Conservation (phyloP, 2,888 invertebrate genomes). For the Calameuta pallipes region DNA sequence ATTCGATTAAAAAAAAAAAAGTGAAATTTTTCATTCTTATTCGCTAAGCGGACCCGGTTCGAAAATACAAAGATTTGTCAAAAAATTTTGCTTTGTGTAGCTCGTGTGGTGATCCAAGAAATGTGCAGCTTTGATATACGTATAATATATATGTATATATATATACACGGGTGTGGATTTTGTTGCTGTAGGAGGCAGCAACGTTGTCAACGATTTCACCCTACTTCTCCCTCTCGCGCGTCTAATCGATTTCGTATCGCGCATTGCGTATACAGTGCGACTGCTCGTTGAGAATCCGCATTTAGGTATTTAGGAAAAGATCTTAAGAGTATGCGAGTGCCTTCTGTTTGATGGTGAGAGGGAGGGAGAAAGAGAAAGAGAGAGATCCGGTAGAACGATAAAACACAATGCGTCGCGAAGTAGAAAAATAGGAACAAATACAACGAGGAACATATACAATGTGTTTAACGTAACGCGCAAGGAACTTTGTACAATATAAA, state of each 20-base stretch:
- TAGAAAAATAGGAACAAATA: slow-evolving; percentile 61
- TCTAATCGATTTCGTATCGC: background rate
- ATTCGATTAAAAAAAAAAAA: too few species aligned
- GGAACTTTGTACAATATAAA: slow-evolving; percentile 53
- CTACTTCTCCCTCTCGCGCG: slow-evolving; percentile 15
- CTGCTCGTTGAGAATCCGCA: background rate
- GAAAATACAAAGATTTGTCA: background rate
- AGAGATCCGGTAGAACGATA: slow-evolving; percentile 9
- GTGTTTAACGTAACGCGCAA: slow-evolving; percentile 49
- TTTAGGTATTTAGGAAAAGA: background rate
- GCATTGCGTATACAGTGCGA: background rate
- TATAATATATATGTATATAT: background rate
- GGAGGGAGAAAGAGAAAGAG: slow-evolving; percentile 9
- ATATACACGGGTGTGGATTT: background rate
- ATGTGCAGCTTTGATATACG: background rate
- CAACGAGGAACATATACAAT: slow-evolving; percentile 57
- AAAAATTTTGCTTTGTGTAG: background rate
- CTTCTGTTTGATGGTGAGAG: slow-evolving; percentile 1
- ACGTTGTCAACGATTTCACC: background rate
- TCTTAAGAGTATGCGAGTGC: background rate
- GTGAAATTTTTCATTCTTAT: background rate
- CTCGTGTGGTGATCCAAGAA: background rate
- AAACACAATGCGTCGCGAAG: slow-evolving; percentile 22
- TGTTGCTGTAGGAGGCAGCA: background rate
- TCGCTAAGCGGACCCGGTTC: background rate